Evolutionary conservation across 2,888 invertebrate species (phyloP).

Genomic region (Apeira syringaria): DNA sequence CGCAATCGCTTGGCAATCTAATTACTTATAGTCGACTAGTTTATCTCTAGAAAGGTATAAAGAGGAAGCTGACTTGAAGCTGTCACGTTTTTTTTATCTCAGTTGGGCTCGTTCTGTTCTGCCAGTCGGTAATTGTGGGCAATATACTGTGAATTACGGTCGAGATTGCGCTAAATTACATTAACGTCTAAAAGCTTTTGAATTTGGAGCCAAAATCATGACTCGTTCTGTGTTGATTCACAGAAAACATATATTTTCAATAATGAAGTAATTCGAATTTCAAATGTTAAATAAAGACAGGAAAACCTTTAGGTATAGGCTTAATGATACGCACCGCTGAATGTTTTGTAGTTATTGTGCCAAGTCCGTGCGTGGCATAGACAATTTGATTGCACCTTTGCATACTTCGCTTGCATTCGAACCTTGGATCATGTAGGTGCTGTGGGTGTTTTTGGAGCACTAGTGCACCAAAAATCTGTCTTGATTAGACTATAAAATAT

Average conservation of each 20-base stretch:
- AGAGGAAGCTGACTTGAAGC: slow-evolving; percentile 12
- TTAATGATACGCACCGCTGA: slow-evolving; percentile 21
- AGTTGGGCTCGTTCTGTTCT: no score
- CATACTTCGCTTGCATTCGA: slow-evolving; percentile 12
- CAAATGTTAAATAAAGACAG: slow-evolving; percentile 7
- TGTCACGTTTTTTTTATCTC: slow-evolving; percentile 9
- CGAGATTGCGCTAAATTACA: no score
- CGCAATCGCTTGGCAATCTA: slow-evolving; percentile 40
- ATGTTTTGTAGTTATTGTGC: slow-evolving; percentile 25
- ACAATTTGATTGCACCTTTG: slow-evolving; percentile 16
- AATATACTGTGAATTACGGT: no score
- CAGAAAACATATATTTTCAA: slow-evolving; percentile 1
- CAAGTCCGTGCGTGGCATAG: slow-evolving; percentile 38
- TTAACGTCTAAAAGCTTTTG: background rate
- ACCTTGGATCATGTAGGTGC: slow-evolving; percentile 7
- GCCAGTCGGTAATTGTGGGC: no score
- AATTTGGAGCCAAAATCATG: slow-evolving; percentile 2
- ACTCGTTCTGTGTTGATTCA: background rate
- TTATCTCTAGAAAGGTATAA: slow-evolving; percentile 24
- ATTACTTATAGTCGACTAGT: slow-evolving; percentile 30
- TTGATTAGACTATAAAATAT: no score
- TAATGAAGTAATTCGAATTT: slow-evolving; percentile 2
- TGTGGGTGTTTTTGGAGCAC: no score
- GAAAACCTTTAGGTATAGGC: slow-evolving; percentile 15
- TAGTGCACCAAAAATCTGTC: no score